These are phyloP conservation scores for Orthosia gracilis DNA, from an alignment of 2,888 invertebrate species.

Conservation along the genomic window DNA sequence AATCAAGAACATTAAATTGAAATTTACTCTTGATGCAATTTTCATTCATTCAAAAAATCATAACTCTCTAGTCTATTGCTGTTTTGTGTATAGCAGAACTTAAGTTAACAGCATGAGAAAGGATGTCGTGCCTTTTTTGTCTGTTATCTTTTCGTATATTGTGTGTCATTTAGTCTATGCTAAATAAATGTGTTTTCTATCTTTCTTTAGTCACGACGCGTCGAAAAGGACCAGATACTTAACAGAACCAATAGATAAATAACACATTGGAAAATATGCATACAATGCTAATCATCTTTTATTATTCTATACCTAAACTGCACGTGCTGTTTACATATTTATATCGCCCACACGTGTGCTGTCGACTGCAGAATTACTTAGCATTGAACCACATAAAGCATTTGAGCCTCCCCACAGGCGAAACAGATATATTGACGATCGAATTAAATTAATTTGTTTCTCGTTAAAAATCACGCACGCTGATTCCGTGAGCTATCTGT, in stretches of 20 bases:
- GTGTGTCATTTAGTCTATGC: too few species aligned
- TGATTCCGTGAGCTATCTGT: slow-evolving; percentile 47
- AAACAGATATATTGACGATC: slow-evolving; percentile 58
- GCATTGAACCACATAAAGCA: slow-evolving; percentile 56
- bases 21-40: background rate
- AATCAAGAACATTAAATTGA: background rate
- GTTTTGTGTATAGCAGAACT: background rate
- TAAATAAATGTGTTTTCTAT: too few species aligned
- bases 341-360: slow-evolving; percentile 59
- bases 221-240: background rate
- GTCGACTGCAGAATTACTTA: slow-evolving; percentile 52
- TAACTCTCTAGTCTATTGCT: background rate
- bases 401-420: slow-evolving; percentile 49
- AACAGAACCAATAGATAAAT: slow-evolving; percentile 33
- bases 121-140: background rate
- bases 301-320: slow-evolving; percentile 47
- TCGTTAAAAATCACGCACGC: slow-evolving; percentile 45
- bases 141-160: too few species aligned
- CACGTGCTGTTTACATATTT: slow-evolving; percentile 58
- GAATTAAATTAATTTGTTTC: slow-evolving; percentile 50
- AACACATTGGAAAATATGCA: slow-evolving; percentile 50
- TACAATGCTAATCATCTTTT: slow-evolving; percentile 58
- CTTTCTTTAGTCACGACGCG: slow-evolving; percentile 9
- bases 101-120: background rate
- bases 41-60: background rate